Conservation (phyloP, 2,888 invertebrate species). For the Lithophane leautieri region DNA sequence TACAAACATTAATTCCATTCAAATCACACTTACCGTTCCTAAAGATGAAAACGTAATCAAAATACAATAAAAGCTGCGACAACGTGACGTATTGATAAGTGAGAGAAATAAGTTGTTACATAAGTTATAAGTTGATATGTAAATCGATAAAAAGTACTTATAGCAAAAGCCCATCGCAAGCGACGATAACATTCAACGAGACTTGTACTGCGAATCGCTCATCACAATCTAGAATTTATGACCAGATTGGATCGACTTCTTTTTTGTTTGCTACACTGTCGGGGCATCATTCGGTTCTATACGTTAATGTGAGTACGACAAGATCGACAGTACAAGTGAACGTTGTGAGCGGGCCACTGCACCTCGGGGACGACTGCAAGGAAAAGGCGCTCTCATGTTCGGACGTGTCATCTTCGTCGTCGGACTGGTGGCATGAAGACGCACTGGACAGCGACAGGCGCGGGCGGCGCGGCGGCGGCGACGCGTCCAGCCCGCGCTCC, state of each 20-base stretch:
- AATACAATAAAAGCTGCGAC: conserved; percentile 55
- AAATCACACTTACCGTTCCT: conserved; percentile 38
- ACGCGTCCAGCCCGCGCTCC: conserved; percentile 94
- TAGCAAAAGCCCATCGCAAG: conserved; percentile 80
- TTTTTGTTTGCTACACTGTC: background rate
- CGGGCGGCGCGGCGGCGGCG: conserved; percentile 66
- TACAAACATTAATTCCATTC: conserved; percentile 7
- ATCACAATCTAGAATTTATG: conserved; percentile 9
- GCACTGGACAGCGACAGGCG: conserved; percentile 75
- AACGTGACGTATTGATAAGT: conserved; percentile 23
- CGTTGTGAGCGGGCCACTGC: conserved; percentile 66
- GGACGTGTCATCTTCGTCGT: conserved; percentile 82
- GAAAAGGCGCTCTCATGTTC: conserved; percentile 90
- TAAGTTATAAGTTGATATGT: conserved; percentile 3
- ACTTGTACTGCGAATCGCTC: conserved; percentile 70
- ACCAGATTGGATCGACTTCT: background rate
- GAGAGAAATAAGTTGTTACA: conserved; percentile 12
- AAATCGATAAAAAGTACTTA: conserved; percentile 52
- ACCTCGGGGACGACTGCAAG: conserved; percentile 87
- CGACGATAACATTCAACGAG: conserved; percentile 76
- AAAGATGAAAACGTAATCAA: conserved; percentile 17
- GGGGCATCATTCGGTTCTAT: background rate
- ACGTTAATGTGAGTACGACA: background rate
- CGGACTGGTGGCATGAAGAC: conserved; percentile 51
- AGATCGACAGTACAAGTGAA: conserved; percentile 60